Evolutionary conservation across 2,797 vertebrate species (phyloP), one percentile per base, ranked within the genome.

Genomic region (Channallabes apus): DNA sequence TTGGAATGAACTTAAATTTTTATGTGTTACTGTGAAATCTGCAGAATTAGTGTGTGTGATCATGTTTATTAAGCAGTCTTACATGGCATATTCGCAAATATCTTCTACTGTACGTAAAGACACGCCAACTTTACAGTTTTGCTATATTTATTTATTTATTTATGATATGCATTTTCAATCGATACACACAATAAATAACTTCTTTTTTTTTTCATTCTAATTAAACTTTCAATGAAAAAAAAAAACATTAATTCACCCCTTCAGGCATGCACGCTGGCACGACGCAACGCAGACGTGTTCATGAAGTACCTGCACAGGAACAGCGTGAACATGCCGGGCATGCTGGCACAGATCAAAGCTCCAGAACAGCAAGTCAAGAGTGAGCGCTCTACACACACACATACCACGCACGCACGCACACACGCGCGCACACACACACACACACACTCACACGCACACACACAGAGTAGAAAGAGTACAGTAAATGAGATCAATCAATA

Each of bases 321-420:
- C 87, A 97, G 96, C 0, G 96, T 97, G 76, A 97, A 96, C 90
- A 96, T 97, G 96, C 96, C 96, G 0, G 96, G 96, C 27, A 97
- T 96, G 96, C 94, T 97, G 85, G 96, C 95, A 0, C 96, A 97
- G 61, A 94, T 96, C 91, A 97, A 97, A 90, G 96, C 95, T 22
- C 96, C 96, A 0, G 96, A 97, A 82, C 96, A 96, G 27, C 96
- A 97, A 94, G 96, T 97, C 29, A 97, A 97, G 90, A 97, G 96
- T 96, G 93, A 95, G 96, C 3, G 7, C 17, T 9, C 14, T 32
- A 73, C 38, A 73, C n/a, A 80, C 35, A 78, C 56, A 32, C 27
- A 6, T 46, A 14, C 24, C 46, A 35, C 35, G 3, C 35, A 35
- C 35, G 64, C 51, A 51, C 80, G 58, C 22, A 71, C 65, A 61